Evolutionary conservation across 2,113 vertebrate species (phyloP).

Genomic region (Grammomys dolichurus): DNA sequence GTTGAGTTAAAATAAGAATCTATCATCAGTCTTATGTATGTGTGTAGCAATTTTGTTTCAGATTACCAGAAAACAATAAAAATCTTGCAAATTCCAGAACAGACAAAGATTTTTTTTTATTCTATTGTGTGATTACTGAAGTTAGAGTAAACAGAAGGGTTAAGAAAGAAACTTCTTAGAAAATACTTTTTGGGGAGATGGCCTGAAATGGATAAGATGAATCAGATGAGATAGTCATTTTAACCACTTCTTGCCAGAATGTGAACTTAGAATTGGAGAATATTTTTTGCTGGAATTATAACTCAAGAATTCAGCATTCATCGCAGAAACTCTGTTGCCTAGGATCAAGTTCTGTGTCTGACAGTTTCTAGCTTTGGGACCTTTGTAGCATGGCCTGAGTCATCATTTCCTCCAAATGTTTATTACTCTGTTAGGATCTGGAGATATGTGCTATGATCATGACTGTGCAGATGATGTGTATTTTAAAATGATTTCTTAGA

Average conservation of each 20-base stretch:
- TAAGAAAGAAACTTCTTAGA: not conserved
- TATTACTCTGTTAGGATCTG: not conserved
- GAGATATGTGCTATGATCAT: not conserved
- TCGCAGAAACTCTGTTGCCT: not conserved
- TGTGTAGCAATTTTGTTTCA: not conserved
- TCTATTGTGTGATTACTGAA: conserved; percentile 16
- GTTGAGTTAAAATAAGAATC: conserved; percentile 8
- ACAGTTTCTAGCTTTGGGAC: not conserved
- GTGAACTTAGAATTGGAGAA: not conserved
- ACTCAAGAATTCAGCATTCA: not conserved
- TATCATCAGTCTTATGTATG: not conserved
- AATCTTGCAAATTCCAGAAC: not conserved
- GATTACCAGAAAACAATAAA: conserved; percentile 40
- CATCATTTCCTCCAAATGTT: conserved; percentile 5
- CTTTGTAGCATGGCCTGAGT: not conserved
- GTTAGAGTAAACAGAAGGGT: conserved; percentile 11
- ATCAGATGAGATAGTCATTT: not conserved
- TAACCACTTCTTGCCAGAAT: conserved; percentile 51
- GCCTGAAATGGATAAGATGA: conserved; percentile 19
- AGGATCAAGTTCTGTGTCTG: not conserved
- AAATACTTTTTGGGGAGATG: not conserved
- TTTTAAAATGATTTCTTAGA: not conserved
- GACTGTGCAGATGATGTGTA: not conserved
- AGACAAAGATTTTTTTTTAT: conserved; percentile 9
- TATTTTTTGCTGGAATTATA: conserved; percentile 3